A percentile compares a stretch with the other conserved stretches of the same genome.
Conservation (phyloP, 2,888 invertebrate species). For the Drosophila tanythrix region DNA sequence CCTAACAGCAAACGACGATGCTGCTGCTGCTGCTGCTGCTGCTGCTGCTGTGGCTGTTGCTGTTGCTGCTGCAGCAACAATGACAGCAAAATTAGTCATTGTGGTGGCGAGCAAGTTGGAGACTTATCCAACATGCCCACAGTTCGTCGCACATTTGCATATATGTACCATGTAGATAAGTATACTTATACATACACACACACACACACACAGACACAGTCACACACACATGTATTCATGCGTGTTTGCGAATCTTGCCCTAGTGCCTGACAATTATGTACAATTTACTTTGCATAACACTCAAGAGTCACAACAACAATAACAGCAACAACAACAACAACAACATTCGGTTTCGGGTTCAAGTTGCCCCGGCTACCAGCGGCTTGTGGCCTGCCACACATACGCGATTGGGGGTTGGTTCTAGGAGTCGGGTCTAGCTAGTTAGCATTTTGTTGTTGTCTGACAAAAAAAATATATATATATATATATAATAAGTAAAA, state of each 20-base stretch:
- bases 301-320: constrained; percentile 46
- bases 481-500: constrained; percentile 4
- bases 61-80: constrained; percentile 42
- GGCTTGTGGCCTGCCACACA: constrained; percentile 32
- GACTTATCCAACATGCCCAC: constrained; percentile 19
- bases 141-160: constrained; percentile 42
- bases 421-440: constrained; percentile 32
- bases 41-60: neutral
- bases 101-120: constrained; percentile 44
- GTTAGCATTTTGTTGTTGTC: constrained; percentile 57
- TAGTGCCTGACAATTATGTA: constrained; percentile 74
- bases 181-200: constrained; percentile 26
- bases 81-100: constrained; percentile 73
- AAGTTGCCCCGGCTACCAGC: constrained; percentile 46
- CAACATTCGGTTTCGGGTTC: constrained; percentile 31
- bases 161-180: constrained; percentile 35
- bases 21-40: neutral
- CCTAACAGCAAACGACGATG: constrained; percentile 28
- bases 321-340: constrained; percentile 25
- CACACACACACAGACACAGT: neutral
- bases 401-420: neutral
- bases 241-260: constrained; percentile 26
- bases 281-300: constrained; percentile 78
- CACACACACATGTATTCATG: neutral
- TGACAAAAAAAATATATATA: too few species aligned